Conservation (phyloP, 1,140 invertebrate species). For the Mizuhopecten yessoensis region DNA sequence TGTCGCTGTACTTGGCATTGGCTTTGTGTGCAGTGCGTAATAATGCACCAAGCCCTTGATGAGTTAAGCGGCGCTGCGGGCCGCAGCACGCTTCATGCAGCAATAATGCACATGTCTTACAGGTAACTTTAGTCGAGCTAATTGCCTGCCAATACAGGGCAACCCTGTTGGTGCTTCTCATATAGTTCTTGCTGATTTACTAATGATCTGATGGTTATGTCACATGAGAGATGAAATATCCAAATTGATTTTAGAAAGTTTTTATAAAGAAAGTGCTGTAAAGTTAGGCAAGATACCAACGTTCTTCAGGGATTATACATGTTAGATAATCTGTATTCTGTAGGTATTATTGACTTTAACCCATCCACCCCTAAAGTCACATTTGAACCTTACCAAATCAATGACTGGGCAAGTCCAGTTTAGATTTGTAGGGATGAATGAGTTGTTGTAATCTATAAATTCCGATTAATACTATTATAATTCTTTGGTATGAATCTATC, state of each 20-base stretch:
- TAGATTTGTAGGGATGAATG: too few species aligned
- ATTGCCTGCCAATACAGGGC: neutral
- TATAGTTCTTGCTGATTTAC: neutral
- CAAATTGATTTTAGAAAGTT: neutral
- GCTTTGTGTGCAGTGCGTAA: neutral
- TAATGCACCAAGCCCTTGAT: neutral
- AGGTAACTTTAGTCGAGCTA: neutral
- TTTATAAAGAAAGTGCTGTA: neutral
- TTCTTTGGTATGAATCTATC: too few species aligned
- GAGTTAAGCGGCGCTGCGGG: neutral
- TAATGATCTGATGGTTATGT: neutral
- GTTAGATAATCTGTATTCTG: neutral
- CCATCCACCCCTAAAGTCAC: too few species aligned
- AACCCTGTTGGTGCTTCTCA: neutral
- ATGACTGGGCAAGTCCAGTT: too few species aligned
- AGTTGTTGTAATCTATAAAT: too few species aligned
- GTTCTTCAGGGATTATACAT: too few species aligned
- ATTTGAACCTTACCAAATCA: too few species aligned
- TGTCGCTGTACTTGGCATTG: neutral
- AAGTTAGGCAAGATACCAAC: neutral
- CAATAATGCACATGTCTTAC: neutral
- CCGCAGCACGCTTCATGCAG: neutral
- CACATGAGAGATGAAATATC: neutral
- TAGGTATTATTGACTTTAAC: too few species aligned
- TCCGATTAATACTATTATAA: too few species aligned